Conservation (phyloP, 35 echinoderm and acorn worm species). For the Apostichopus parvimensis region DNA sequence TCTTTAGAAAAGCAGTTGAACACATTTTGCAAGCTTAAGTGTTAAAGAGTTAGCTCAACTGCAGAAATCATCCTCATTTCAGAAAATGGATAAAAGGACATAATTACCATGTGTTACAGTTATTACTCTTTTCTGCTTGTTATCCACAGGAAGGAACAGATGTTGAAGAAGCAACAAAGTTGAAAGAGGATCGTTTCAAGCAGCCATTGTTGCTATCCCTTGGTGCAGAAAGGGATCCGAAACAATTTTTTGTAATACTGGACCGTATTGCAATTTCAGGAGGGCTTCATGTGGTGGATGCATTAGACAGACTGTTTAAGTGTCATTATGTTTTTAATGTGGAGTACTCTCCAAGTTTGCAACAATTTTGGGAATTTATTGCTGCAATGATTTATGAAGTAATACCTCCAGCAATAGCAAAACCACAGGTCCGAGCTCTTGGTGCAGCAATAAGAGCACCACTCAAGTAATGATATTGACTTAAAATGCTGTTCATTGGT, state of each 20-base stretch:
- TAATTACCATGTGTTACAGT: no score
- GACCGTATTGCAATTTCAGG: conserved; percentile 9
- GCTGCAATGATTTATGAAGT: conserved; percentile 20
- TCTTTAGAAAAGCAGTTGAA: no score
- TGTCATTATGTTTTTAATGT: conserved; percentile 51
- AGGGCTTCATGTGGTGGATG: conserved; percentile 7
- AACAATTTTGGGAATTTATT: conserved; percentile 52
- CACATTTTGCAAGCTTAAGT: neutral
- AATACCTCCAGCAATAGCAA: neutral
- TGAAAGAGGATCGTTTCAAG: conserved; percentile 1
- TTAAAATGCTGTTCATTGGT: no score
- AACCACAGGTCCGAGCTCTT: conserved; percentile 35
- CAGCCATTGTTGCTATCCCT: conserved; percentile 35
- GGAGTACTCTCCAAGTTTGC: conserved; percentile 15
- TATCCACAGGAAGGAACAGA: no score
- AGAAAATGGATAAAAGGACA: no score
- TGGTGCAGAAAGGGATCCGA: neutral
- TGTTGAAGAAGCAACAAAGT: neutral
- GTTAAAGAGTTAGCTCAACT: no score
- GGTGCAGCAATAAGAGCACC: conserved; percentile 29
- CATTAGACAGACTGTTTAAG: conserved; percentile 30
- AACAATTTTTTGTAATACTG: conserved; percentile 23
- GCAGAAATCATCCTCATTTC: no score
- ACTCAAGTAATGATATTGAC: neutral
- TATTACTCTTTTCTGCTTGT: no score